Base-by-base conservation (phyloP, 2,797 vertebrate genomes). In the Sebastes matsubarae region DNA sequence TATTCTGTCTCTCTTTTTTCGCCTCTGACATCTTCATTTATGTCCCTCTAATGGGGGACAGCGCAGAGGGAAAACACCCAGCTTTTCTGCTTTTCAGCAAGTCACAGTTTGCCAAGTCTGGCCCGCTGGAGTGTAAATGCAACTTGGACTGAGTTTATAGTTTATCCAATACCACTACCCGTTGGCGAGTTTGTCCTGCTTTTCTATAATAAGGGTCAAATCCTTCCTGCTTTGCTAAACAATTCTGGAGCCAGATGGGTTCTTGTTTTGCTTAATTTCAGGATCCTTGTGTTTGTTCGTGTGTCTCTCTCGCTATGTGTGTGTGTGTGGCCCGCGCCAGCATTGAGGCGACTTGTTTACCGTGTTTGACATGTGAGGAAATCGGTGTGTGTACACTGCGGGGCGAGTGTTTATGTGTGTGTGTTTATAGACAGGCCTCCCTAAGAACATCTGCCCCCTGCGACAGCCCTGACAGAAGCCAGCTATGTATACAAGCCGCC, bases 281-380 rank as follows among this genome's bases (percentile, higher is more conserved):
- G 88, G 89, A 93, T 91, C 86, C 81, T 83, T 73, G 67, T 90
- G 82, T 93, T 84, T 91, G 89, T 87, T 36, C 63, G 79, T 84
- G 83, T 66, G 71, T 71, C 66, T 82, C 34, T 87, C 4, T 20
- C 59, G 20, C 4, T 75, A 70, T 78, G 29, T 81, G 61, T 89
- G 80, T 88, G 86, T 92, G 90, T 92, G 87, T 88, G 93, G 87
- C 91, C 89, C 11, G 32, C 50, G 54, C 77, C 75, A 38, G 84
- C 81, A 64, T 34, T 77, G 77, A 85, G 90, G 87, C 82, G 46
- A 93, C 88, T 92, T 94, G 94, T 94, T 95, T 95, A 94, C 92
- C 25, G 72, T 83, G 87, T 92, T 89, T 92, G 90, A 93, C 90
- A 92, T 93, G 89, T 88, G 93, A 94, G 93, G 91, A 94, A 95